These are phyloP conservation scores for Acrocephalus arundinaceus DNA, from an alignment of 2,113 vertebrate genomes.

Conservation along the genomic window DNA sequence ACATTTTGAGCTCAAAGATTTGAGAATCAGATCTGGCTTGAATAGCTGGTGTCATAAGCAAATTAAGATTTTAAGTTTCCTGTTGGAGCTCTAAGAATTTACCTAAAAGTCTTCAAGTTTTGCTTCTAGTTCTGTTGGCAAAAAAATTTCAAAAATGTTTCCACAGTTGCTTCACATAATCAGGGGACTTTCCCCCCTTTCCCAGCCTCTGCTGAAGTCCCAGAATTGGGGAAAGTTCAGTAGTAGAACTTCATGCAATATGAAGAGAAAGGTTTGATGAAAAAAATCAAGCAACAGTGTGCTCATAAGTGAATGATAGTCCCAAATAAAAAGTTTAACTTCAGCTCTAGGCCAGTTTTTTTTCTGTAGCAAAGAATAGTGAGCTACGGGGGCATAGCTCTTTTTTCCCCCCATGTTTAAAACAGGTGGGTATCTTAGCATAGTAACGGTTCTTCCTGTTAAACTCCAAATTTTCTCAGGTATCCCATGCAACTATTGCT, in stretches of 20 bases:
- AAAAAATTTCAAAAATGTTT: not conserved
- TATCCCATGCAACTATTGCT: not conserved
- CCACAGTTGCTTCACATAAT: not conserved
- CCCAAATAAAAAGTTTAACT: not conserved
- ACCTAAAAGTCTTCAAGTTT: not conserved
- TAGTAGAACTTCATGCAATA: not conserved
- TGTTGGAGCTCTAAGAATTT: not conserved
- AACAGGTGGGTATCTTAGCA: not conserved
- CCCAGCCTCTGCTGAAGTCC: rapidly evolving
- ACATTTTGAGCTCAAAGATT: not conserved
- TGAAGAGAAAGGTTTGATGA: not conserved
- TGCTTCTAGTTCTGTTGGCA: not conserved
- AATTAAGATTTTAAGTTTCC: not conserved
- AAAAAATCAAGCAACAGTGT: not conserved
- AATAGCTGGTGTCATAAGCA: not conserved
- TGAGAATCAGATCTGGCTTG: not conserved
- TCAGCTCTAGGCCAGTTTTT: not conserved
- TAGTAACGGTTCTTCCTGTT: not conserved
- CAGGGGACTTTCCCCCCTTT: not conserved
- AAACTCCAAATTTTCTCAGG: not conserved
- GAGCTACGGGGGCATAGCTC: not conserved
- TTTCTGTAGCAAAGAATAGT: not conserved
- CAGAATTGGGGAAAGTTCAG: not conserved
- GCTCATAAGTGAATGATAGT: not conserved
- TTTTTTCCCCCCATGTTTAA: not conserved